Evolutionary conservation across 2,113 vertebrate genomes (phyloP).

Genomic region (Pimephales promelas): DNA sequence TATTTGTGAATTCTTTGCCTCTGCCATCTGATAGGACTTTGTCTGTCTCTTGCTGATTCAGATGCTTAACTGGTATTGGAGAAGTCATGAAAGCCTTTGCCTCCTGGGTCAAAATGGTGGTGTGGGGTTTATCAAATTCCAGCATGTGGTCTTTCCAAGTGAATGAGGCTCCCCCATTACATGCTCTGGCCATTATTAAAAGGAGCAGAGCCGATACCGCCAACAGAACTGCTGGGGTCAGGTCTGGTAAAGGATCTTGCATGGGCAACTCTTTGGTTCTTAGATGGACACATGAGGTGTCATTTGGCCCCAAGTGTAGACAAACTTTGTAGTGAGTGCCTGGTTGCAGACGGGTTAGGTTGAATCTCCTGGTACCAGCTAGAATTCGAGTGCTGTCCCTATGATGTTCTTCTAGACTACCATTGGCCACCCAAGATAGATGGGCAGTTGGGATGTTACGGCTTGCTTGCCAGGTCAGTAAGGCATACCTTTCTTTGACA

Average conservation of each 20-base stretch:
- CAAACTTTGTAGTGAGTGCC: slow-evolving; percentile 88
- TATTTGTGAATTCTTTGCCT: slow-evolving; percentile 50
- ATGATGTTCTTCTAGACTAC: slow-evolving; percentile 61
- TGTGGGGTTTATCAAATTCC: slow-evolving; percentile 58
- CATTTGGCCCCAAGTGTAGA: slow-evolving; percentile 78
- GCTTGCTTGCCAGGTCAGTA: slow-evolving; percentile 82
- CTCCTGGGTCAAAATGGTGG: slow-evolving; percentile 56
- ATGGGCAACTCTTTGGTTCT: slow-evolving; percentile 78
- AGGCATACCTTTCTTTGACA: slow-evolving; percentile 77
- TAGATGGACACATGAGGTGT: slow-evolving; percentile 76
- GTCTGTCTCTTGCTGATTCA: slow-evolving; percentile 35
- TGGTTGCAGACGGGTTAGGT: slow-evolving; percentile 87
- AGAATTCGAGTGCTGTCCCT: slow-evolving; percentile 81
- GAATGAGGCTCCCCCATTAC: slow-evolving; percentile 61
- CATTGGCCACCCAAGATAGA: slow-evolving; percentile 83
- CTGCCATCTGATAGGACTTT: slow-evolving; percentile 42
- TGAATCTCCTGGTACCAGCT: slow-evolving; percentile 85
- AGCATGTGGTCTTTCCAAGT: slow-evolving; percentile 46
- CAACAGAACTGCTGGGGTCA: slow-evolving; percentile 72
- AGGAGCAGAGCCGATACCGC: slow-evolving; percentile 74
- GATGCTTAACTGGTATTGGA: slow-evolving; percentile 33
- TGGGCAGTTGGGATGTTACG: slow-evolving; percentile 84
- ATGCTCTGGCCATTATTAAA: slow-evolving; percentile 72
- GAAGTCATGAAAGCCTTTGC: slow-evolving; percentile 60
- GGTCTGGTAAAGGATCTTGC: slow-evolving; percentile 60